Conservation (phyloP, 2,113 vertebrate genomes). For the Scomber colias region DNA sequence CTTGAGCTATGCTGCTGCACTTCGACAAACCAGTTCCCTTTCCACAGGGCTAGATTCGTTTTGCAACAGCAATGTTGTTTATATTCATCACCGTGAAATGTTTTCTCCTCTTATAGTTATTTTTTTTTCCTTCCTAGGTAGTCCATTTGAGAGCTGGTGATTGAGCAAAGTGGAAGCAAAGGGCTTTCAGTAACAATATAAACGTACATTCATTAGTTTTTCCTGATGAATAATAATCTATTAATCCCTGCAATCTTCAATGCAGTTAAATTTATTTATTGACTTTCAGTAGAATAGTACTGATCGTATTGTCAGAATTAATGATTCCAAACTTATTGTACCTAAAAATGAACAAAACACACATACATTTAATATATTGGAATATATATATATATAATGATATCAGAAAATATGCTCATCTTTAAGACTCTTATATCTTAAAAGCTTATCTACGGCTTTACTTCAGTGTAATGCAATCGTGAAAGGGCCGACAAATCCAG, state of each 20-base stretch:
- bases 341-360: not conserved
- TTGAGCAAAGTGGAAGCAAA: not conserved
- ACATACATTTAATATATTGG: no score
- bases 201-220: conserved; percentile 15
- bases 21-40: conserved; percentile 71
- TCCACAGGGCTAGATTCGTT: conserved; percentile 19
- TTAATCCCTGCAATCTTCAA: not conserved
- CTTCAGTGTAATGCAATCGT: no score
- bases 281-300: not conserved
- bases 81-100: conserved; percentile 3
- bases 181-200: not conserved
- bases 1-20: conserved; percentile 24
- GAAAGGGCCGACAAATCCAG: no score
- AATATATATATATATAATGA: no score
- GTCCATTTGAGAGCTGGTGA: not conserved
- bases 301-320: not conserved
- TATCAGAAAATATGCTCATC: no score
- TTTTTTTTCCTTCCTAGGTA: conserved; percentile 3
- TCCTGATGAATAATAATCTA: conserved; percentile 5
- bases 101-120: not conserved
- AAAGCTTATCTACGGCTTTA: no score
- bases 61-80: conserved; percentile 40
- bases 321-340: not conserved
- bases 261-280: not conserved
- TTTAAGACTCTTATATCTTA: no score